Base-by-base conservation (phyloP, 2,797 vertebrate species). In the Alfaro cultratus region DNA sequence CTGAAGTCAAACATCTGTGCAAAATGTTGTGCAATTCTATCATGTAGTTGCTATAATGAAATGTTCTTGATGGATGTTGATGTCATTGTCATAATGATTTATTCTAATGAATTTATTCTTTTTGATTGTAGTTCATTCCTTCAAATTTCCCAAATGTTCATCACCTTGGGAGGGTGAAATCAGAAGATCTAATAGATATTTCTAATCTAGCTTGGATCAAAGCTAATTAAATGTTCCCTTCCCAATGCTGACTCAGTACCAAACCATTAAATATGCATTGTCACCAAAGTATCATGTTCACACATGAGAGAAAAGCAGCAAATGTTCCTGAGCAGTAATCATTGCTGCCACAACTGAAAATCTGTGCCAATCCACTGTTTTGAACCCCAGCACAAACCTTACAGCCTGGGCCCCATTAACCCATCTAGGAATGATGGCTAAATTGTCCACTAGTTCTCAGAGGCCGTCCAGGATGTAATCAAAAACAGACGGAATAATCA, bases 401-500 rank as follows among this genome's bases (percentile, higher is more conserved):
- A 79, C 39, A 86, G 85, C 85, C 85, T 18, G 21, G 84, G 87
- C 80, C 83, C 80, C 85, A 90, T 92, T 91, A 91, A 89, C 90
- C 88, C 87, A 91, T 92, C 88, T 87, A 84, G 78, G 82, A 89
- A 89, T 90, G 88, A 91, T 92, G 79, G 87, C 87, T 89, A 91
- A 91, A 93, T 91, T 84, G 91, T 88, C 88, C 71, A 78, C 78
- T 82, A 78, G 83, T 83, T 90, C 77, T 89, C 85, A 26, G 18
- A 82, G 79, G 86, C 91, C 75, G 77, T 92, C 92, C 92, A 93
- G 91, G 89, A 89, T 84, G 89, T 92, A 93, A 95, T 95, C 88
- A 96, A 92, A 94, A 93, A 90, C 94, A 95, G 94, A 94, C 85
- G 90, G 93, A 93, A 93, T 94, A 89, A 94, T 95, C 90, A 94